Conservation (phyloP, 1,140 invertebrate genomes). For the Drosophila lacertosa region DNA sequence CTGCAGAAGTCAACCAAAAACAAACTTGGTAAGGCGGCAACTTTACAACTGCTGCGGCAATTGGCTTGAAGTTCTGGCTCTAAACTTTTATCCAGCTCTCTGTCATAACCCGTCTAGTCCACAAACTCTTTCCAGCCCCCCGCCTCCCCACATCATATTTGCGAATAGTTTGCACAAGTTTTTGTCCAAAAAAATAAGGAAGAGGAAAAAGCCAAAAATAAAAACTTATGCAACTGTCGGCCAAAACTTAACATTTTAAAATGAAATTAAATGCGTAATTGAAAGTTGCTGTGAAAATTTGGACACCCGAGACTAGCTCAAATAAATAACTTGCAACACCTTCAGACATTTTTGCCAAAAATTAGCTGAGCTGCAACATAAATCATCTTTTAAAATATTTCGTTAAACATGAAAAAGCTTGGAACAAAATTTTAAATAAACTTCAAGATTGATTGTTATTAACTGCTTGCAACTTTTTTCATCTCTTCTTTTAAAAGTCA, state of each 20-base stretch:
- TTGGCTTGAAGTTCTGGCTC: constrained; percentile 43
- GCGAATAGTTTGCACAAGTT: constrained; percentile 47
- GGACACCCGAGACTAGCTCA: neutral
- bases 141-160: constrained; percentile 57
- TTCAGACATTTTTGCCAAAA: neutral
- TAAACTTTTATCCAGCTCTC: constrained; percentile 31
- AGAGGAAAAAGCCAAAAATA: neutral
- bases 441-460: no score
- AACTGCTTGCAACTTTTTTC: no score
- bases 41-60: constrained; percentile 37
- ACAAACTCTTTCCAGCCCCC: constrained; percentile 23
- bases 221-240: constrained; percentile 19
- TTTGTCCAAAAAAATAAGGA: constrained; percentile 15
- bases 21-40: constrained; percentile 28
- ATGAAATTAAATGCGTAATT: constrained; percentile 41
- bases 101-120: constrained; percentile 56
- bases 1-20: constrained; percentile 13
- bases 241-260: constrained; percentile 29
- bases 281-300: constrained; percentile 24
- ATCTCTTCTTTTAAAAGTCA: no score
- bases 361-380: neutral
- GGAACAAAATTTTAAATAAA: no score
- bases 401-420: no score
- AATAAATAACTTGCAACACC: constrained; percentile 24
- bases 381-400: neutral